A percentile compares a stretch with the other conserved stretches of the same genome.
These are phyloP conservation scores for Lasioglossum vierecki DNA, from an alignment of 2,888 invertebrate species.

Conservation along the genomic window DNA sequence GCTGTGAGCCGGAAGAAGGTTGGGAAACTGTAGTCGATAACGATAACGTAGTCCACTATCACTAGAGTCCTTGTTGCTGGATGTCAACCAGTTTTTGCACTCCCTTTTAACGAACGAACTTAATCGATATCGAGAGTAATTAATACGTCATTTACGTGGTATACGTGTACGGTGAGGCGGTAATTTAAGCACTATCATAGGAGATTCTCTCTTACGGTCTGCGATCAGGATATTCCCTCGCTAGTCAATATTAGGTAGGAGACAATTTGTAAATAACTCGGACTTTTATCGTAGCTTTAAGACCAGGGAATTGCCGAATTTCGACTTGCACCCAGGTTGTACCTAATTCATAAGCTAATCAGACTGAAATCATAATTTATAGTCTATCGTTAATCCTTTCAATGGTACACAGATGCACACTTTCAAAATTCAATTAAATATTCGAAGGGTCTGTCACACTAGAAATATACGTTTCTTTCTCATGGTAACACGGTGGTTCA, in stretches of 20 bases:
- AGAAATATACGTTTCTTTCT: neutral
- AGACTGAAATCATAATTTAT: neutral
- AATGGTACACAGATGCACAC: neutral
- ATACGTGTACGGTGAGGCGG: slow-evolving; percentile 63
- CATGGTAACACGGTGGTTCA: neutral
- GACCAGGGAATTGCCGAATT: neutral
- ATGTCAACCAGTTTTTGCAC: slow-evolving; percentile 39
- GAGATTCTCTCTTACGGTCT: slow-evolving; percentile 52
- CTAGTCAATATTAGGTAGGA: slow-evolving; percentile 83
- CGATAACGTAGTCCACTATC: slow-evolving; percentile 22
- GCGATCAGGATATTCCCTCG: slow-evolving; percentile 78
- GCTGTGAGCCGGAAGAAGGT: slow-evolving; percentile 1
- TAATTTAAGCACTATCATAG: slow-evolving; percentile 48
- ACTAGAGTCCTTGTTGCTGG: slow-evolving; percentile 35
- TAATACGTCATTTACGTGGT: slow-evolving; percentile 52
- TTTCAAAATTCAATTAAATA: neutral
- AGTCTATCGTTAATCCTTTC: neutral
- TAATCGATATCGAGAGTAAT: slow-evolving; percentile 25
- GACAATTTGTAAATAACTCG: slow-evolving; percentile 75
- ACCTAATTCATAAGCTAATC: neutral
- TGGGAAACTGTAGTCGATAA: slow-evolving; percentile 25
- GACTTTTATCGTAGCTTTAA: slow-evolving; percentile 34
- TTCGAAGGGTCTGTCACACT: neutral
- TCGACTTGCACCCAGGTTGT: neutral
- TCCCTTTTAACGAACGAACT: slow-evolving; percentile 13